Percentiles rank a stretch among this genome's conserved stretches.
Evolutionary conservation across 2,113 vertebrate species (phyloP).

Genomic region (Mormyrus iriodes): DNA sequence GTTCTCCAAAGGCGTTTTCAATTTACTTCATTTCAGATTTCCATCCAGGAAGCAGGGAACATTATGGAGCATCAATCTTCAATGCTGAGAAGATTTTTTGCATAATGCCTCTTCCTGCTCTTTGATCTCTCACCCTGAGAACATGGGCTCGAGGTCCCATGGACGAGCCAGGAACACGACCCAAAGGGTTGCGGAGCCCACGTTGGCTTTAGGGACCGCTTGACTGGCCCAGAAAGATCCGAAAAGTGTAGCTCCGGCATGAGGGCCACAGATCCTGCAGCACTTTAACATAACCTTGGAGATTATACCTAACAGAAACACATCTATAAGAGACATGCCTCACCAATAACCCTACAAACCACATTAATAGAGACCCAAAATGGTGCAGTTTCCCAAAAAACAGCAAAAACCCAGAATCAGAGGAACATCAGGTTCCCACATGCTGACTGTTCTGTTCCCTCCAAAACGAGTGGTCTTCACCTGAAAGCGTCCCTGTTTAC

Average conservation of each 20-base stretch:
- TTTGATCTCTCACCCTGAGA: background rate
- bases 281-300: background rate
- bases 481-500: background rate
- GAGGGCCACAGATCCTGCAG: background rate
- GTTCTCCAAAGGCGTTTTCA: background rate
- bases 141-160: background rate
- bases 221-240: background rate
- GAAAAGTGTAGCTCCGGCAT: background rate
- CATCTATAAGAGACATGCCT: background rate
- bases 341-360: background rate
- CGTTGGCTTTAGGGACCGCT: background rate
- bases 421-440: background rate
- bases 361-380: background rate
- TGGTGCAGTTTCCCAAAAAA: background rate
- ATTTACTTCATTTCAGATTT: background rate
- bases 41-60: background rate
- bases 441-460: background rate
- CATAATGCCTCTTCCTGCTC: background rate
- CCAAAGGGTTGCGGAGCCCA: background rate
- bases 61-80: background rate
- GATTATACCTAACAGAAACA: background rate
- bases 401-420: background rate
- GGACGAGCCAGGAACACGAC: background rate
- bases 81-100: background rate
- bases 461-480: background rate